Percentiles rank a stretch among this genome's conserved stretches.
phyloP scores from a whole-genome alignment of 2,888 invertebrate species.

The Lasioglossum morio region DNA sequence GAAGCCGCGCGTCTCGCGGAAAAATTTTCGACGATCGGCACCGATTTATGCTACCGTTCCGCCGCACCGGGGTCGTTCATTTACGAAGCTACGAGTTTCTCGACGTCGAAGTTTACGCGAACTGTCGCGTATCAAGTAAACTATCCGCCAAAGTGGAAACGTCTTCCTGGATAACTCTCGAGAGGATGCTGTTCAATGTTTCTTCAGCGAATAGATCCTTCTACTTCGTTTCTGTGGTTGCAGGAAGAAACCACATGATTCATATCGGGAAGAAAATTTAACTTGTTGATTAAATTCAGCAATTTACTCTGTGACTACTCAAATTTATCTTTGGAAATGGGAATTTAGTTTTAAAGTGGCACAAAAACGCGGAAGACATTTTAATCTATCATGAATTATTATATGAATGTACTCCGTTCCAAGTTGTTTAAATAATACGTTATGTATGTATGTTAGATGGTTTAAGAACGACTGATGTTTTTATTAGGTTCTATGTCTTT shows the following conservation, averaged over 20 bases:
- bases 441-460: background rate
- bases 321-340: background rate
- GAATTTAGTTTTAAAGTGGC: background rate
- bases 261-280: background rate
- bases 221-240: background rate
- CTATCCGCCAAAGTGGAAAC: background rate
- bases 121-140: background rate
- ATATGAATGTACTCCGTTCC: background rate
- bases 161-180: background rate
- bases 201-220: background rate
- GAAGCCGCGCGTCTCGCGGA: background rate
- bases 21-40: slow-evolving; percentile 29
- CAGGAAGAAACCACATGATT: background rate
- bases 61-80: background rate
- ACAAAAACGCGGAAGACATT: background rate
- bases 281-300: background rate
- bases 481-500: background rate
- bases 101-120: slow-evolving; percentile 8
- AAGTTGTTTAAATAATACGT: background rate
- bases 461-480: background rate
- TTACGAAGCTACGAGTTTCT: slow-evolving; percentile 7
- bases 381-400: background rate
- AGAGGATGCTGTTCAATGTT: background rate
- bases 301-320: background rate
- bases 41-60: slow-evolving; percentile 50